Evolutionary conservation across 1,140 invertebrate species (phyloP).

Genomic region (Apis cerana): DNA sequence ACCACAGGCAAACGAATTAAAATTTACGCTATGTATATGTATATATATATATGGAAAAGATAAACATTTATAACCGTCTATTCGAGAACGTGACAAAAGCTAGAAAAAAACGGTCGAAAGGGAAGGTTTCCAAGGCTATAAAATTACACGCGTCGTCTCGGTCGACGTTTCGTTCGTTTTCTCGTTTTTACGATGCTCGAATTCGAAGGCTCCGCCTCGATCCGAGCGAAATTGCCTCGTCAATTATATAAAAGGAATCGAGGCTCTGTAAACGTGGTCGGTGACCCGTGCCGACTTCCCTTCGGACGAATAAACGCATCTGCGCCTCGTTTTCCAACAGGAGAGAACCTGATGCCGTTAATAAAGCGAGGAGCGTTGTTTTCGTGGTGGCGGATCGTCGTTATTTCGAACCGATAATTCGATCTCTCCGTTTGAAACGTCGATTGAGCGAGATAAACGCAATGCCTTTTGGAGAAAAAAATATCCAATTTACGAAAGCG

Average conservation of each 20-base stretch:
- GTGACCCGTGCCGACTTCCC: background rate
- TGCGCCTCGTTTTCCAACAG: background rate
- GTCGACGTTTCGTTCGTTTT: background rate
- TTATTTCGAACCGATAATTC: conserved; percentile 25
- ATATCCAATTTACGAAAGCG: background rate
- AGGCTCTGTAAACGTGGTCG: conserved; percentile 26
- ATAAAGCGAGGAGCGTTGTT: conserved; percentile 4
- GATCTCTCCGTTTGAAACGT: conserved; percentile 29
- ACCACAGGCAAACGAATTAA: background rate
- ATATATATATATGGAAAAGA: background rate
- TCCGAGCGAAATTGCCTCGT: conserved; percentile 51
- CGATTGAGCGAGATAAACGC: conserved; percentile 36
- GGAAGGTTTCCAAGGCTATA: no score
- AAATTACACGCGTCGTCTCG: background rate
- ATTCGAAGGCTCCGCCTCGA: background rate
- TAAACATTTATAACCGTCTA: background rate
- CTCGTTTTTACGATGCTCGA: background rate
- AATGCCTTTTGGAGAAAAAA: background rate
- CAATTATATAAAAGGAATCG: conserved; percentile 57
- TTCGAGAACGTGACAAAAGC: no score
- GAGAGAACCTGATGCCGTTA: background rate
- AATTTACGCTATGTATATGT: background rate
- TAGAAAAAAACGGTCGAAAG: no score
- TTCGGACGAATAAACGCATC: background rate
- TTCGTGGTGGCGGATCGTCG: background rate